Evolutionary conservation across 2,888 invertebrate genomes (phyloP), one percentile per base, ranked within the genome.

Genomic region (Hypomecis atomaria): DNA sequence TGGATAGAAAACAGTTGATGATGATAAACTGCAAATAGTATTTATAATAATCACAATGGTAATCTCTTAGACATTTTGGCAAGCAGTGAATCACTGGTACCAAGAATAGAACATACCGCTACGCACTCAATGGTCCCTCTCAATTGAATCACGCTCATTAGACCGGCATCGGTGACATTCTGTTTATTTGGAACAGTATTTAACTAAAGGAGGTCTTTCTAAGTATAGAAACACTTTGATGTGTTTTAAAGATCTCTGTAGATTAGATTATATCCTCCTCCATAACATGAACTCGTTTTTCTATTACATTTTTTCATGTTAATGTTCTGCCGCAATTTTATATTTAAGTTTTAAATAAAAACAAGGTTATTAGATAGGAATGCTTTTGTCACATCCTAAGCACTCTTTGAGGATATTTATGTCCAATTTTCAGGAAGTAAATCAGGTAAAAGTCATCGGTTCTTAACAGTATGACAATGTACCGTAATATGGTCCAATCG

Each of bases 1-100:
- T 23, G 1, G 23, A 23, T 23, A 23, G 23, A 23, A 23, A 23
- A 23, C 23, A 23, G 23, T 23, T 23, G 23, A 23, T 23, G 23
- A 23, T 23, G 23, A 44, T 34, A 13, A 57, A 37, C 42, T 33
- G 23, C 38, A 33, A 57, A 62, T 37, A 13, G 45, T 55, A 44
- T 52, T 36, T 37, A 23, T 49, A 70, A 66, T 66, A 70, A 62
- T 40, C 47, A 13, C 57, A 56, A 66, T 62, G 59, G 69, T 69
- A 69, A 72, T 72, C 70, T 58, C 60, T 58, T 23, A 71, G 69
- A 71, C 62, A 62, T 72, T 72, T 72, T 72, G 72, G 72, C 72
- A 71, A 68, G 67, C 60, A 66, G 65, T 72, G 69, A 72, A 62
- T 72, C 69, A 72, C 68, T 55, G 60, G 47, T 42, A 59, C 66